phyloP scores from a whole-genome alignment of 2,113 vertebrate species.

The Caranx melampygus region DNA sequence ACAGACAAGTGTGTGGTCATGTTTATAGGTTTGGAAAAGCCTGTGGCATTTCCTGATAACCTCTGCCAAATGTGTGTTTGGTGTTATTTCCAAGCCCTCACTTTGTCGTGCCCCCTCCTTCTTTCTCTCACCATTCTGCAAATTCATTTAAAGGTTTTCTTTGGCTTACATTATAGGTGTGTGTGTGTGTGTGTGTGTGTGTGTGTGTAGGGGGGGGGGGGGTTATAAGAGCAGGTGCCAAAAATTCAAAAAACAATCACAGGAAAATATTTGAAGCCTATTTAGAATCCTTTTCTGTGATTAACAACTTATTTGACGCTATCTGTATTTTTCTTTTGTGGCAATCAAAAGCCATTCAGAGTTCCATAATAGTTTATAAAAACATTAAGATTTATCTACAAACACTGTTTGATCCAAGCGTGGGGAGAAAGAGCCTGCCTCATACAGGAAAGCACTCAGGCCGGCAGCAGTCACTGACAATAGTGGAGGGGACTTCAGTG shows the following conservation, averaged over 20 bases:
- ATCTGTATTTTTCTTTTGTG: slow-evolving; percentile 21
- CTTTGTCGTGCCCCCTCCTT: slow-evolving; percentile 11
- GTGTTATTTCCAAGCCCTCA: slow-evolving; percentile 33
- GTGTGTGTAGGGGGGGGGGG: neutral
- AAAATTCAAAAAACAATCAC: slow-evolving; percentile 24
- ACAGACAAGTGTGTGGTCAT: slow-evolving; percentile 64
- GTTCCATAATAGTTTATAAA: slow-evolving; percentile 6
- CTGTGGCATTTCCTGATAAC: slow-evolving; percentile 65
- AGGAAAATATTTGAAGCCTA: slow-evolving; percentile 22
- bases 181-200: too few species aligned
- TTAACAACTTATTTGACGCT: slow-evolving; percentile 32
- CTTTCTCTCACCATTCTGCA: slow-evolving; percentile 7
- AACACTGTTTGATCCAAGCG: slow-evolving; percentile 32
- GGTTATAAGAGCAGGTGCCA: slow-evolving; percentile 48
- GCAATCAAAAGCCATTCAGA: slow-evolving; percentile 17
- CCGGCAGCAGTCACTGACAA: slow-evolving; percentile 10
- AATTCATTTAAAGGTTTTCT: slow-evolving; percentile 30
- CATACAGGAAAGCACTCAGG: slow-evolving; percentile 17
- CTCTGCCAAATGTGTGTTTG: slow-evolving; percentile 55
- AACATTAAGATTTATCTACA: slow-evolving; percentile 30
- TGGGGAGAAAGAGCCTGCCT: neutral
- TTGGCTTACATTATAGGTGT: slow-evolving; percentile 3
- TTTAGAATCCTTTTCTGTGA: slow-evolving; percentile 25
- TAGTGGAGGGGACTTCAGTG: neutral
- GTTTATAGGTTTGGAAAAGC: slow-evolving; percentile 67